Base-by-base conservation (phyloP, 2,797 vertebrate species). In the Crocodylus rhombifer region DNA sequence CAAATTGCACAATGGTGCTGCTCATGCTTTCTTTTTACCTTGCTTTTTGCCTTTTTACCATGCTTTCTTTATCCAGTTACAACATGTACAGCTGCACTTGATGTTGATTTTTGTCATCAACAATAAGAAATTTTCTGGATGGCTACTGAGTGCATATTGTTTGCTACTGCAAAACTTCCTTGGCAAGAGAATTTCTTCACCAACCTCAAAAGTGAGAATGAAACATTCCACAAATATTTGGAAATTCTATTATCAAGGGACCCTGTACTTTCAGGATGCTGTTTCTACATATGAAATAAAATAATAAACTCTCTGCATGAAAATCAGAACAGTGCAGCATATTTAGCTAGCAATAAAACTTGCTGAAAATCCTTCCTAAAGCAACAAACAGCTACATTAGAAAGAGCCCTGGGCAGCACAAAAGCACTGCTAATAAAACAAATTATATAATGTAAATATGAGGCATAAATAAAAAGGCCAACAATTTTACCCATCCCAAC, bases 231-330 rank as follows among this genome's bases (percentile, higher is more conserved):
- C 83, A 92, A 78, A 80, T 87, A 51, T 88, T 93, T 36, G 93
- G 91, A 80, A 94, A 91, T 93, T 94, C 63, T 86, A 81, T 93
- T 93, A 96, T 79, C 86, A 88, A 84, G 14, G 83, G 86, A 85
- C 86, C 81, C 77, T 15, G 0, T 88, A 73, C 67, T 94, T 89
- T 93, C 67, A 89, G 81, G 60, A 80, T n/a, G 15, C 26, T 94
- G 83, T 83, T 93, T 92, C 91, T 82, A 86, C 88, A 95, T 36
- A 64, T 10, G 83, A 95, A 95, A 85, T 77, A 91, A 94, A 94
- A 77, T 84, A 96, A 84, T 1, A 2, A 95, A 74, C 74, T 88
- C 84, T 85, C 82, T 28, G 0, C 87, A 86, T 88, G 92, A 77
- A 95, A 94, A 95, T 94, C 74, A 82, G 79, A 36, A 33, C 63